A percentile compares a stretch with the other conserved stretches of the same genome.
Conservation (phyloP, 2,797 vertebrate genomes). For the Premnoplex brunnescens region DNA sequence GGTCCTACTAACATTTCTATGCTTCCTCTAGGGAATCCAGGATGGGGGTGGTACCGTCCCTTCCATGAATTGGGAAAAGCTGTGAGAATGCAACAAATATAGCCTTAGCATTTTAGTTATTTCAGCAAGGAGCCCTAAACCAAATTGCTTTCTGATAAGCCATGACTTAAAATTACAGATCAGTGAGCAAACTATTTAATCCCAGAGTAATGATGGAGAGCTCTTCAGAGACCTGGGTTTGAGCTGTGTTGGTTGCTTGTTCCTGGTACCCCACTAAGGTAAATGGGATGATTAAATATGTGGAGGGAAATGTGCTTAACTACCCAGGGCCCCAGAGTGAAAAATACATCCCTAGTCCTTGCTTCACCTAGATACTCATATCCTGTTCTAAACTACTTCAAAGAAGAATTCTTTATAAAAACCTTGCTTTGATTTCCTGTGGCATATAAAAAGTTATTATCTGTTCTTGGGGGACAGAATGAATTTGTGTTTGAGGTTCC, state of each 20-base stretch:
- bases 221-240: background rate
- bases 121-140: background rate
- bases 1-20: constrained; percentile 55
- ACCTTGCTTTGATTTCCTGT: background rate
- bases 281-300: background rate
- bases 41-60: background rate
- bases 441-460: background rate
- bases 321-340: background rate
- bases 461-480: background rate
- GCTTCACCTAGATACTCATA: background rate
- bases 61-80: background rate
- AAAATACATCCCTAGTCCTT: background rate
- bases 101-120: background rate
- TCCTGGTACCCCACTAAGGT: background rate
- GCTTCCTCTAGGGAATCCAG: constrained; percentile 26
- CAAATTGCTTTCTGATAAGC: background rate
- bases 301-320: background rate
- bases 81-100: background rate
- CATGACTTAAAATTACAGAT: background rate
- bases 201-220: background rate
- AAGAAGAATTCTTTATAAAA: background rate
- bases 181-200: background rate
- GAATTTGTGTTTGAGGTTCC: background rate
- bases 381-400: background rate
- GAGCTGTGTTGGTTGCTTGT: background rate